phyloP scores from a whole-genome alignment of 2,888 invertebrate species.

The Cheilosia soror region DNA sequence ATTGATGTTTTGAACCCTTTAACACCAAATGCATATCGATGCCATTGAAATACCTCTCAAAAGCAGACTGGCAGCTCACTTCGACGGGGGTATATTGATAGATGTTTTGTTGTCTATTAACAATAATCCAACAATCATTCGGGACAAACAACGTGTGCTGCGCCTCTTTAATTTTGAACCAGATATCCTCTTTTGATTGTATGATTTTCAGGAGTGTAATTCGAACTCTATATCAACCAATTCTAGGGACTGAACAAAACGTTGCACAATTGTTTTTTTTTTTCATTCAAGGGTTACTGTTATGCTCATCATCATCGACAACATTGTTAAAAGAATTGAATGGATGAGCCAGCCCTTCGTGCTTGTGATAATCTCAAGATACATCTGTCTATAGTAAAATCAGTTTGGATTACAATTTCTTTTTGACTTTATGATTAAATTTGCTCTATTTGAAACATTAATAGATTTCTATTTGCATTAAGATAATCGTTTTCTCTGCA shows the following conservation, averaged over 20 bases:
- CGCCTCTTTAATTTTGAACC: constrained; percentile 57
- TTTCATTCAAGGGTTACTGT: constrained; percentile 65
- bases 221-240: constrained; percentile 58
- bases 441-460: neutral
- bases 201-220: constrained; percentile 64
- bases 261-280: constrained; percentile 70
- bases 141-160: constrained; percentile 73
- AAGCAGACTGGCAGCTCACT: constrained; percentile 61
- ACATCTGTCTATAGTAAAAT: constrained; percentile 19
- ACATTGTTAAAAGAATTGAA: constrained; percentile 45
- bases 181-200: constrained; percentile 70
- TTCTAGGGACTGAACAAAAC: constrained; percentile 35
- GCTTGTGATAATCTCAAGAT: constrained; percentile 29
- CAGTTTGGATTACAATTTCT: constrained; percentile 11
- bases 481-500: neutral
- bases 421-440: constrained; percentile 24
- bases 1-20: constrained; percentile 74
- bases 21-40: constrained; percentile 63
- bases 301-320: constrained; percentile 47
- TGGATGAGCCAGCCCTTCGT: constrained; percentile 39
- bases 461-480: neutral
- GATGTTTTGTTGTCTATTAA: constrained; percentile 74
- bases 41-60: constrained; percentile 37
- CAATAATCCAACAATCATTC: constrained; percentile 66
- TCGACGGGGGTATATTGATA: constrained; percentile 65